Evolutionary conservation across 2,888 invertebrate species (phyloP), one percentile per base, ranked within the genome.

Genomic region (Diachrysia chrysitis): DNA sequence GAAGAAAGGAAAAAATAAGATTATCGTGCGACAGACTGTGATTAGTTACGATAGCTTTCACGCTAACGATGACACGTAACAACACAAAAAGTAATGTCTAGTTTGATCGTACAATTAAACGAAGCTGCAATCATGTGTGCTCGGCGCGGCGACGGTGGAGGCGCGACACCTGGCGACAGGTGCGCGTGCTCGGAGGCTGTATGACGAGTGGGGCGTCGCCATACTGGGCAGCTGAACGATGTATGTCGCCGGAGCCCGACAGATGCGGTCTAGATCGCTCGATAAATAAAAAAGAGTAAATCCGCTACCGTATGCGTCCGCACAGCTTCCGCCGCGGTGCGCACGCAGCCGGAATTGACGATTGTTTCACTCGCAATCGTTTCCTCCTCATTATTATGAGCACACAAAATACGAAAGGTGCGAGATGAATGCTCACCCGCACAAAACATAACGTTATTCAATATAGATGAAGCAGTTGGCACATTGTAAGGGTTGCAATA

Each of bases 201-300:
- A 79, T 87, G 85, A 88, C 86, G 83, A 85, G 69, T 69, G 66
- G 62, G 73, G 64, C 53, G 61, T 54, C 88, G 84, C 90, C 89
- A 90, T 90, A 91, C 89, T 87, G 87, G 90, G 93, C 94, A 95
- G 95, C 94, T 95, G 92, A 87, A 85, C 85, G 71, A 85, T 82
- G 87, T 87, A 88, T 91, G 91, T 90, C 90, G 90, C 86, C 79
- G 88, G 93, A 90, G 90, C 86, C 79, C 89, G 93, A 90, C 95
- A 95, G 94, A 95, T 95, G 95, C 89, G 89, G 91, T 94, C 93
- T 93, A 93, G 93, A 94, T 95, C 90, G 90, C 73, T 83, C 89
- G 92, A 92, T 92, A 91, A 92, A 92, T 90, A 90, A 94, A 91
- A n/a, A 93, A 92, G 92, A 93, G 90, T 89, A 92, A 92, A 89